Percentiles rank a stretch among this genome's conserved stretches.
Evolutionary conservation across 23 tunicate genomes (phyloP).

Genomic region (Trididemnum clinides): DNA sequence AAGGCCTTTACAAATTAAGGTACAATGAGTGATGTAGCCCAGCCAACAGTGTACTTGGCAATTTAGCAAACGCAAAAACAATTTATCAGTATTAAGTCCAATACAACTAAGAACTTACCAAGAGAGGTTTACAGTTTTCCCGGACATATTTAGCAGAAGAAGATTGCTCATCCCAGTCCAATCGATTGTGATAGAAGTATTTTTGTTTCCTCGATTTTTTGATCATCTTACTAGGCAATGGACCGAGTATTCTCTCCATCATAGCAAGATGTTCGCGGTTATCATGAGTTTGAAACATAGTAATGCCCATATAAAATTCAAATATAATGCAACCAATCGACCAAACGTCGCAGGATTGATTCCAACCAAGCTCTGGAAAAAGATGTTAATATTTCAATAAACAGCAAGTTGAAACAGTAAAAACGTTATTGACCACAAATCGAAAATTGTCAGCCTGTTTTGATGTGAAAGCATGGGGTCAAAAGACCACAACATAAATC

Average conservation of each 20-base stretch:
- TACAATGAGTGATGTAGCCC: no score
- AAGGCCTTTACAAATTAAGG: no score
- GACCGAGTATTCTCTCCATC: slow-evolving; percentile 99
- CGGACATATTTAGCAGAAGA: slow-evolving; percentile 97
- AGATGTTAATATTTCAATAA: no score
- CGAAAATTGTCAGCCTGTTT: no score
- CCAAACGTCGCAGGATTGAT: slow-evolving; percentile 99
- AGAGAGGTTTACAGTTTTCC: slow-evolving; percentile 98
- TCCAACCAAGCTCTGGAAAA: slow-evolving; percentile 93
- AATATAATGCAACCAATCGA: slow-evolving; percentile 98
- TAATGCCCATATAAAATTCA: slow-evolving; percentile 99
- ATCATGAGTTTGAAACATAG: slow-evolving; percentile 99
- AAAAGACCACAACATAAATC: no score
- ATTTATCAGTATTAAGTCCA: no score
- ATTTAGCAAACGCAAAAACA: no score
- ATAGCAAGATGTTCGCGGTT: slow-evolving; percentile 98
- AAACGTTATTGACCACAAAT: no score
- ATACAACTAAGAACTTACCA: slow-evolving; percentile 48
- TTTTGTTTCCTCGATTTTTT: slow-evolving; percentile 83
- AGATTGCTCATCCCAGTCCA: slow-evolving; percentile 96
- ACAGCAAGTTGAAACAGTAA: no score
- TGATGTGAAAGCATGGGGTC: no score
- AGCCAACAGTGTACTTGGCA: no score
- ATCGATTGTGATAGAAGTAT: slow-evolving; percentile 78
- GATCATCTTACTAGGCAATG: slow-evolving; percentile 83